Evolutionary conservation across 2,797 vertebrate species (phyloP).

Genomic region (Falco concolor): DNA sequence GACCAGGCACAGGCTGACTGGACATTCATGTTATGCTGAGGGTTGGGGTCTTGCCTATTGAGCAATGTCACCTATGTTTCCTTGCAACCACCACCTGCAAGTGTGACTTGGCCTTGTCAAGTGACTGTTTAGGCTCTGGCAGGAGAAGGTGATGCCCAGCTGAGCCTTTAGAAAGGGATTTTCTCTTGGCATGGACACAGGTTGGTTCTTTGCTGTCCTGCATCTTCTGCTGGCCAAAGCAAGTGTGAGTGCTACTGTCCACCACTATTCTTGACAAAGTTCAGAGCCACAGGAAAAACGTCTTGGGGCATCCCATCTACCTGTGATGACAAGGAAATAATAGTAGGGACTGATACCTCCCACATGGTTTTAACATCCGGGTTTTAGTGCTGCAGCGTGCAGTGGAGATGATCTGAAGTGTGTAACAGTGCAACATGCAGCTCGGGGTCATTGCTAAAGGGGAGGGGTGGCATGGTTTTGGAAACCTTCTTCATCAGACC

Average conservation of each 20-base stretch:
- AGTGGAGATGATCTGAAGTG: background rate
- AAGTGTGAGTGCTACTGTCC: background rate
- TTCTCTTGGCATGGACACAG: background rate
- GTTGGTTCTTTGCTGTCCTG: background rate
- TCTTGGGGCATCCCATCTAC: background rate
- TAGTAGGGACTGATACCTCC: background rate
- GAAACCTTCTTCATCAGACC: background rate
- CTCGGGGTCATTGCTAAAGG: background rate
- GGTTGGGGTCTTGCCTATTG: accelerated
- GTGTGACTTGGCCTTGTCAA: background rate
- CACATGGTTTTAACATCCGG: background rate
- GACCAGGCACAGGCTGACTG: background rate
- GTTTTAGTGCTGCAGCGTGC: background rate
- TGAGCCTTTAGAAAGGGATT: background rate
- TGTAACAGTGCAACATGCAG: background rate
- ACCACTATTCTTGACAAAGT: background rate
- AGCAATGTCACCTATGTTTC: accelerated
- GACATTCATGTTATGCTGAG: background rate
- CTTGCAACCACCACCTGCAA: background rate
- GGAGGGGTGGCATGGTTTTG: background rate
- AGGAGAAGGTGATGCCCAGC: background rate
- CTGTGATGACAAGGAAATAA: background rate
- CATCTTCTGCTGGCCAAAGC: background rate
- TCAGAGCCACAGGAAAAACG: background rate
- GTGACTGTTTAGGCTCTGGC: background rate